Conservation (phyloP, 2,888 invertebrate species). For the Dromius quadrimaculatus region DNA sequence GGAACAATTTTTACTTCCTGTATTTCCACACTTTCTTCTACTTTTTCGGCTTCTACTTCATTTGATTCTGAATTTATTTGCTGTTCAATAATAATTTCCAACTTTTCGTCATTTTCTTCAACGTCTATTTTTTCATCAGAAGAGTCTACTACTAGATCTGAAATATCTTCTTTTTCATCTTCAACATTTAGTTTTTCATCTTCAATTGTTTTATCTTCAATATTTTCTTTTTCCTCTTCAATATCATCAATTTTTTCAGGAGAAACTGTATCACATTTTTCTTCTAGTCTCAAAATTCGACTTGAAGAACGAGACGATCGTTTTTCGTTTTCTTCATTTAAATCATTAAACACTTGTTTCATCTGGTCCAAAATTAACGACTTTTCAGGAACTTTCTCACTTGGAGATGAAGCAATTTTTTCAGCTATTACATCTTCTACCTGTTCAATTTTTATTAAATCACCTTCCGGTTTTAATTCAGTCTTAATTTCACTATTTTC, state of each 20-base stretch:
- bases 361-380: conserved; percentile 70
- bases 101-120: no score
- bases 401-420: conserved; percentile 53
- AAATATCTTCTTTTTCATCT: not conserved
- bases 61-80: no score
- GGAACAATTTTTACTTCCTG: conserved; percentile 66
- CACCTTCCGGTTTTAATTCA: not conserved
- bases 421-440: conserved; percentile 11
- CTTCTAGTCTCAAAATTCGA: conserved; percentile 52
- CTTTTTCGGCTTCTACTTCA: conserved; percentile 68
- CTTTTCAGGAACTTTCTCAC: conserved; percentile 71
- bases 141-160: not conserved
- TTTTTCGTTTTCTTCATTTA: conserved; percentile 56
- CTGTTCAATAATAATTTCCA: no score
- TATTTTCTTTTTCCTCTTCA: conserved; percentile 5
- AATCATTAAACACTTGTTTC: conserved; percentile 70
- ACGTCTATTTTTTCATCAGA: not conserved
- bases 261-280: conserved; percentile 3
- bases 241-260: conserved; percentile 51
- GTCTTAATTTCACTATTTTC: conserved; percentile 6
- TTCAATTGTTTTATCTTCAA: conserved; percentile 47
- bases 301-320: conserved; percentile 57
- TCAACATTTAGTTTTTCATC: conserved; percentile 14
- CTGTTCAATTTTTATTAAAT: not conserved
- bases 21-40: conserved; percentile 69